Conservation (phyloP, 2,113 vertebrate genomes). For the Genyomyrus donnyi region DNA sequence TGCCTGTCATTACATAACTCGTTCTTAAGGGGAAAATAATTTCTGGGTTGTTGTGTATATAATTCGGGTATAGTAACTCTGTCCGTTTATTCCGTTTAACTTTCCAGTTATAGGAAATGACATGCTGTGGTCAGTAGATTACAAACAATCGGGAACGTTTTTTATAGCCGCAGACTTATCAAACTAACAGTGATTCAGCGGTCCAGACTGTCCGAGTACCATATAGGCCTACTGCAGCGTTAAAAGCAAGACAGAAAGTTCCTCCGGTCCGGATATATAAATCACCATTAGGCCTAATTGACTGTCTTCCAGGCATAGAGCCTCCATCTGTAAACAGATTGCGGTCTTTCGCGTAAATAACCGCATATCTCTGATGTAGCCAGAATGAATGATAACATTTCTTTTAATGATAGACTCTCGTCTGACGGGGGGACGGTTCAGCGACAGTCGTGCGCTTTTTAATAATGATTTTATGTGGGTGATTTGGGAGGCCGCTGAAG, state of each 20-base stretch:
- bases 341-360: conserved; percentile 68
- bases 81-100: not conserved
- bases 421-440: conserved; percentile 34
- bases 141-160: conserved; percentile 38
- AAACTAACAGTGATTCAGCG: conserved; percentile 38
- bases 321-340: conserved; percentile 54
- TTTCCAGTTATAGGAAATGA: conserved; percentile 31
- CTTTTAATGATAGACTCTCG: conserved; percentile 57
- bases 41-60: not conserved
- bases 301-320: conserved; percentile 49
- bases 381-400: conserved; percentile 66
- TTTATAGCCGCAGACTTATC: conserved; percentile 40
- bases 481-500: conserved; percentile 23
- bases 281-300: conserved; percentile 44
- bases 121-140: conserved; percentile 27
- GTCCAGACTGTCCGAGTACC: conserved; percentile 45
- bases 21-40: not conserved
- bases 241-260: conserved; percentile 48
- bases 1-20: not conserved
- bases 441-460: conserved; percentile 31
- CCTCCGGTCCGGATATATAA: conserved; percentile 48
- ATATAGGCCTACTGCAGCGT: conserved; percentile 22
- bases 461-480: conserved; percentile 31
- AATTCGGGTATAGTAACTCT: not conserved
- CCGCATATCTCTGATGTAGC: conserved; percentile 58